Conservation (phyloP, 2,797 vertebrate species). For the Gobio occitaniae region DNA sequence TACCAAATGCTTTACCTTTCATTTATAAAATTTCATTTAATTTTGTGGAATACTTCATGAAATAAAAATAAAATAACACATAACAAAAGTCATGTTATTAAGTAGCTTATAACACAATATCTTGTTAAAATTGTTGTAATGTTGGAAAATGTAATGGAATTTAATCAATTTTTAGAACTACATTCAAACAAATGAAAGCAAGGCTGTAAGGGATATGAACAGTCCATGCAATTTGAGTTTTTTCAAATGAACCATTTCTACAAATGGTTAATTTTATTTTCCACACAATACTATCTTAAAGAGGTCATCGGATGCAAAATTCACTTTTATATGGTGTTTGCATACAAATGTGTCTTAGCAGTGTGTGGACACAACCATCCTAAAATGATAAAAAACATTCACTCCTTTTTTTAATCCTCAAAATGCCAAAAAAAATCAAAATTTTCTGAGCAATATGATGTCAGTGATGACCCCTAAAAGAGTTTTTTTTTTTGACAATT, state of each 20-base stretch:
- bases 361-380: too few relatives aligned
- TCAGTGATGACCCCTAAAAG: too few relatives aligned
- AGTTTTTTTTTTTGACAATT: not conserved
- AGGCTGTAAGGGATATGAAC: not conserved
- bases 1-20: conserved; percentile 30
- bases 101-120: not conserved
- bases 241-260: not conserved
- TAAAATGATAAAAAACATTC: too few relatives aligned
- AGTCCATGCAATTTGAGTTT: not conserved
- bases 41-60: conserved; percentile 12
- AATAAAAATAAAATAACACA: conserved; percentile 10
- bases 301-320: too few relatives aligned
- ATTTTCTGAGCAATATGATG: too few relatives aligned
- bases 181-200: not conserved
- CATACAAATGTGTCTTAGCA: too few relatives aligned
- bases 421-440: too few relatives aligned
- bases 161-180: not conserved
- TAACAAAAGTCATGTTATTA: conserved; percentile 17
- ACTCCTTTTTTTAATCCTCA: too few relatives aligned
- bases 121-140: conserved; percentile 5
- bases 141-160: not conserved
- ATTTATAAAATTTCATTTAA: not conserved
- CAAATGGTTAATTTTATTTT: not conserved
- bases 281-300: not conserved
- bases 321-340: too few relatives aligned